phyloP scores from a whole-genome alignment of 2,797 vertebrate genomes.

The Momotus momota region DNA sequence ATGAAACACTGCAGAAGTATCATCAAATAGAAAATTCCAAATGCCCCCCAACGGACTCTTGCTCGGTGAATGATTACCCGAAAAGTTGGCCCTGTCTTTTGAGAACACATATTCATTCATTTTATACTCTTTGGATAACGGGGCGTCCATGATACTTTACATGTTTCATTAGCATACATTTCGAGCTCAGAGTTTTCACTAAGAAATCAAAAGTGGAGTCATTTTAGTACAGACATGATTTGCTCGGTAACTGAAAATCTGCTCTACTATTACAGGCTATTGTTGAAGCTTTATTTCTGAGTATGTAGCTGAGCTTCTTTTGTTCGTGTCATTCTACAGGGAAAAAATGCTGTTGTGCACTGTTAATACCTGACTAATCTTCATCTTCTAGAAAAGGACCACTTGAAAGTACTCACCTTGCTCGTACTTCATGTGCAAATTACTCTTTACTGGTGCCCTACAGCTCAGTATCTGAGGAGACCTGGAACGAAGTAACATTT shows the following conservation, averaged over 20 bases:
- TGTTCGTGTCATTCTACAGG: not conserved
- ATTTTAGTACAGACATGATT: not conserved
- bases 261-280: not conserved
- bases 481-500: not conserved
- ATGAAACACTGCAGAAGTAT: constrained; percentile 47
- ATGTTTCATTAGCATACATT: constrained; percentile 41
- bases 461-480: not conserved
- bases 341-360: not conserved
- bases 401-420: not conserved
- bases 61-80: not conserved
- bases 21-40: constrained; percentile 41
- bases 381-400: not conserved
- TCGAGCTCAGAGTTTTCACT: constrained; percentile 9
- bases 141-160: constrained; percentile 12
- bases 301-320: not conserved
- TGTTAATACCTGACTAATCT: not conserved
- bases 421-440: not conserved
- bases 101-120: constrained; percentile 1
- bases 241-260: constrained; percentile 10
- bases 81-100: not conserved
- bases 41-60: not conserved
- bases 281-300: not conserved
- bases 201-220: not conserved
- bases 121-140: not conserved
- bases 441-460: not conserved